Percentiles rank a stretch among this genome's conserved stretches.
Conservation (phyloP, 2,797 vertebrate genomes). For the Cuniculus paca region DNA sequence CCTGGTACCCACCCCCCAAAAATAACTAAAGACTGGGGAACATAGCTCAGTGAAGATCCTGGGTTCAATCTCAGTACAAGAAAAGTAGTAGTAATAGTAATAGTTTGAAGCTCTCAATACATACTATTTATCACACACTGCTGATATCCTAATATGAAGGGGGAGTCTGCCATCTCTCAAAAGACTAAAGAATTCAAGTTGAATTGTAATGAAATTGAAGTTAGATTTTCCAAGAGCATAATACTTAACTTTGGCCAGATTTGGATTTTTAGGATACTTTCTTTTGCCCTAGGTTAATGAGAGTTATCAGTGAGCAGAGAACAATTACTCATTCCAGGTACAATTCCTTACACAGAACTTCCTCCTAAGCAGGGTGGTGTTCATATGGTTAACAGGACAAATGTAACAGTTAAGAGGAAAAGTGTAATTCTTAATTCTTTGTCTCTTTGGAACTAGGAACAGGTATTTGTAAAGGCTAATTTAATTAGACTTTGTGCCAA, state of each 20-base stretch:
- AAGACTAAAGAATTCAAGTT: background rate
- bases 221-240: constrained; percentile 58
- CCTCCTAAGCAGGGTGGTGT: background rate
- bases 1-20: too few relatives aligned
- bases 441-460: constrained; percentile 3
- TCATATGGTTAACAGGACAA: background rate
- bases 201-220: constrained; percentile 45
- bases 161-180: background rate
- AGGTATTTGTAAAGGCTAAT: constrained; percentile 19
- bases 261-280: constrained; percentile 30
- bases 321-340: background rate
- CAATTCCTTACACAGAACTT: background rate
- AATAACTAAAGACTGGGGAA: too few relatives aligned
- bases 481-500: constrained; percentile 29
- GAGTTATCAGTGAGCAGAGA: background rate
- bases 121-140: background rate
- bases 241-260: constrained; percentile 20
- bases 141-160: background rate
- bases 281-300: background rate
- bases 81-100: background rate
- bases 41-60: too few relatives aligned
- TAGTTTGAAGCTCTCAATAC: background rate
- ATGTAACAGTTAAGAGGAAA: background rate
- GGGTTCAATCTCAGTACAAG: background rate
- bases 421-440: background rate